These are phyloP conservation scores for Salticus scenicus DNA, from an alignment of 2,888 invertebrate genomes.

Conservation along the genomic window DNA sequence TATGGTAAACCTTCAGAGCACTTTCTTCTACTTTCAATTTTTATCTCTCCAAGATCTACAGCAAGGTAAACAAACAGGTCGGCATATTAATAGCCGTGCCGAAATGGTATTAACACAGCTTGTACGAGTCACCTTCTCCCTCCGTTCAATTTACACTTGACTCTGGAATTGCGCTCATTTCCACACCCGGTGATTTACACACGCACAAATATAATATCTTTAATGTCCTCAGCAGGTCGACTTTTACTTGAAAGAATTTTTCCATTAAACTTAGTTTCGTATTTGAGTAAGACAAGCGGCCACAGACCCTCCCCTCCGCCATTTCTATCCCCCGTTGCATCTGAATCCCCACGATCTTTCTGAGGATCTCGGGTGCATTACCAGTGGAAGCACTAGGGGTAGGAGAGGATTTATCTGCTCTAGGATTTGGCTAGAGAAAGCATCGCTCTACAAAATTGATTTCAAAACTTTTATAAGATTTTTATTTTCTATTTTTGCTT, in stretches of 20 bases:
- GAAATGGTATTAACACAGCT: background rate
- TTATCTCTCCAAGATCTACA: background rate
- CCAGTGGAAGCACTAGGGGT: conserved; percentile 7
- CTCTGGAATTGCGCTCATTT: conserved; percentile 6
- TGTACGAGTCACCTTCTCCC: background rate
- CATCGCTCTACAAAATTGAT: conserved; percentile 35
- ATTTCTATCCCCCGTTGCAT: background rate
- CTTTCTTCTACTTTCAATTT: background rate
- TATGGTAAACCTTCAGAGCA: background rate
- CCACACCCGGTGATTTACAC: background rate
- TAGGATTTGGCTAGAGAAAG: conserved; percentile 22
- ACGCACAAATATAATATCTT: background rate
- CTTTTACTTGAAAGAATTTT: conserved; percentile 24
- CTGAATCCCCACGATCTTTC: background rate
- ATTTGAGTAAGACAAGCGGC: conserved; percentile 7
- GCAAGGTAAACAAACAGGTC: background rate
- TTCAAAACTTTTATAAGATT: conserved; percentile 11
- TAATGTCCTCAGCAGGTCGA: background rate
- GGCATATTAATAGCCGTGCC: background rate
- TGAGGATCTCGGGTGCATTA: conserved; percentile 31
- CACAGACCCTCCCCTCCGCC: background rate
- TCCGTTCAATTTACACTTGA: conserved; percentile 6
- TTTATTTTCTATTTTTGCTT: conserved; percentile 7
- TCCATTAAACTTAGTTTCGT: conserved; percentile 19
- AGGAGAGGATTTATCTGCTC: conserved; percentile 21